Conservation (phyloP, 2,888 invertebrate genomes). For the Drosophila suboccidentalis region DNA sequence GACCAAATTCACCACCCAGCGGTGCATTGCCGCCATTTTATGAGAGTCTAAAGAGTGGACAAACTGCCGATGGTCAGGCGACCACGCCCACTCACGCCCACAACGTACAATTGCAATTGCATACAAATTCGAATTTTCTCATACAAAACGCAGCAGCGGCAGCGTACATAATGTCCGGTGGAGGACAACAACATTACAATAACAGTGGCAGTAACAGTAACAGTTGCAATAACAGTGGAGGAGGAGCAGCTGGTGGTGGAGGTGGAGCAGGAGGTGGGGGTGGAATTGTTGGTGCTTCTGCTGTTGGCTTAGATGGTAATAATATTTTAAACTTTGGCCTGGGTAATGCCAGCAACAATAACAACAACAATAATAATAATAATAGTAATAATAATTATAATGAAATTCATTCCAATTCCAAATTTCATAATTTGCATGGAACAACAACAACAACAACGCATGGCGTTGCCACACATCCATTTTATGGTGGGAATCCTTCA, state of each 20-base stretch:
- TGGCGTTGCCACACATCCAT: constrained; percentile 55
- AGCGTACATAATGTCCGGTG: constrained; percentile 87
- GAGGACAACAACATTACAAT: constrained; percentile 83
- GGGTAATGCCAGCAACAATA: constrained; percentile 56
- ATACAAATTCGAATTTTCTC: constrained; percentile 87
- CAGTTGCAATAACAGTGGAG: constrained; percentile 5
- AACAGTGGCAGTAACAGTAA: constrained; percentile 18
- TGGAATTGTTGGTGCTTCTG: constrained; percentile 58
- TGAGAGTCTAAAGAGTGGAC: constrained; percentile 93
- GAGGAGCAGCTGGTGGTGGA: constrained; percentile 71
- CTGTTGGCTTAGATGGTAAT: constrained; percentile 80
- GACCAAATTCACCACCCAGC: constrained; percentile 94
- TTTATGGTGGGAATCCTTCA: constrained; percentile 88
- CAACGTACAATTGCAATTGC: constrained; percentile 33
- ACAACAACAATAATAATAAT: not conserved
- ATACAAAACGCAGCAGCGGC: constrained; percentile 88
- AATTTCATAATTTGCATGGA: constrained; percentile 63
- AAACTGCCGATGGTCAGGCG: constrained; percentile 84
- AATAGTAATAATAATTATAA: constrained; percentile 60
- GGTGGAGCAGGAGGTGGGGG: constrained; percentile 86
- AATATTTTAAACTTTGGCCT: constrained; percentile 83
- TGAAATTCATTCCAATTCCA: constrained; percentile 77
- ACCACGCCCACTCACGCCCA: constrained; percentile 43
- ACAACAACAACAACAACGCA: not conserved
- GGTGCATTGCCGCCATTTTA: constrained; percentile 96